Evolutionary conservation across 2,797 vertebrate species (phyloP), one percentile per base, ranked within the genome.

Genomic region (Decapterus maruadsi): DNA sequence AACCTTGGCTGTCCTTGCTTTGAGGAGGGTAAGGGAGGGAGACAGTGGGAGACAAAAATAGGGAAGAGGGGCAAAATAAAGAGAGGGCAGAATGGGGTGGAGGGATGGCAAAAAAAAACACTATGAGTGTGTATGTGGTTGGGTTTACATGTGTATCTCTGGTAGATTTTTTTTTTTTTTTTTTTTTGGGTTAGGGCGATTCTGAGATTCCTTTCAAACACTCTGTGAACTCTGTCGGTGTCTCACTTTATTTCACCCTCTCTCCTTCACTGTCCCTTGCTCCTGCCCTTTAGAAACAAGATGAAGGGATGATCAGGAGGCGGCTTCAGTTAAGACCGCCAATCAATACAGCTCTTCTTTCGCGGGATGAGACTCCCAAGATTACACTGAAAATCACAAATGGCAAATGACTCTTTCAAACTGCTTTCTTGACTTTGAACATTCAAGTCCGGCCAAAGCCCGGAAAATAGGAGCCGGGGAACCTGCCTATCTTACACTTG

Each of bases 271-370:
- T 82, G 84, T 89, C 83, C 90, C 73, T 74, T 54, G 65, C 84
- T 80, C 61, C 75, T 92, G 92, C 90, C 92, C 92, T 93, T 93
- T 91, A 85, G 85, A 90, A 90, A 87, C 67, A 86, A 94, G 90
- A 93, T 90, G 91, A 93, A 92, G 88, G 89, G 90, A 93, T 90
- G 91, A 93, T 92, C 88, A 75, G 89, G 90, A 89, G 87, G 87
- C 75, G 43, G 89, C 89, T 92, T 89, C 86, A 85, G 89, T 82
- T 91, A 90, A 92, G 89, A 90, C 90, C 68, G 54, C 77, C 93
- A 84, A 93, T 94, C 92, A 83, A 93, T 94, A 90, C 80, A 6
- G 78, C 83, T 88, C 88, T 60, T 82, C 81, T 75, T 79, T 79
- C 43, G 84, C 63, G 79, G 84, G 90, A 90, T 84, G 91, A 90